Evolutionary conservation across 2,113 vertebrate genomes (phyloP), one percentile per base, ranked within the genome.

Genomic region (Colossoma macropomum): DNA sequence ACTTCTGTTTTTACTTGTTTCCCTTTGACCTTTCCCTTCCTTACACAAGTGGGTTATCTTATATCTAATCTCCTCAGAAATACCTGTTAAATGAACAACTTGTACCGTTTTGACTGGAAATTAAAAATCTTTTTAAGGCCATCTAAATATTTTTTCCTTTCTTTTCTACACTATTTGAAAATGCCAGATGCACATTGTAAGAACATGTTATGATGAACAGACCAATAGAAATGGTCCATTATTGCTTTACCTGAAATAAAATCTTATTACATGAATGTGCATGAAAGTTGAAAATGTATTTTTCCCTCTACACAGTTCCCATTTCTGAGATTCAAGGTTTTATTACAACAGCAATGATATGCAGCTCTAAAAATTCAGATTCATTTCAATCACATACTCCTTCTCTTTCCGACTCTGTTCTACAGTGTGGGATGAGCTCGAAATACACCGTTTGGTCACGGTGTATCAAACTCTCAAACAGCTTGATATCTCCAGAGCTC

Each of bases 401-500:
- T 16, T 34, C 30, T 41, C 23, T 34, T 9, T 12, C 8, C n/a
- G n/a, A n/a, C n/a, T 60, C 59, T 62, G 59, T 62, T 62, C 52
- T 28, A 28, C 41, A 56, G 69, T 41, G 50, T 80, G 79, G 54
- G 68, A 59, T 72, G 23, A 32, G 72, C 70, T 72, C 27, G 45
- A 59, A 80, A 27, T 41, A 48, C 38, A 72, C 21, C 38, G 48
- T 62, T 19, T 34, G 7, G 65, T 68, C 19, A 68, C 17, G 32
- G 21, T 71, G 66, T 60, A 71, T 32, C 66, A 28, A 54, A 52
- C 30, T 27, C 34, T 72, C 25, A 62, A 27, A n/a, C 17, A 48
- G 54, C 63, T 28, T 63, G 69, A 72, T 73, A 41, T 41, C 41
- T 79, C 56, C 59, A 50, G 54, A 38, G 30, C 59, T 79, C 52